A percentile compares a stretch with the other conserved stretches of the same genome.
Conservation (phyloP, 2,113 vertebrate species). For the Malurus alboscapulatus region DNA sequence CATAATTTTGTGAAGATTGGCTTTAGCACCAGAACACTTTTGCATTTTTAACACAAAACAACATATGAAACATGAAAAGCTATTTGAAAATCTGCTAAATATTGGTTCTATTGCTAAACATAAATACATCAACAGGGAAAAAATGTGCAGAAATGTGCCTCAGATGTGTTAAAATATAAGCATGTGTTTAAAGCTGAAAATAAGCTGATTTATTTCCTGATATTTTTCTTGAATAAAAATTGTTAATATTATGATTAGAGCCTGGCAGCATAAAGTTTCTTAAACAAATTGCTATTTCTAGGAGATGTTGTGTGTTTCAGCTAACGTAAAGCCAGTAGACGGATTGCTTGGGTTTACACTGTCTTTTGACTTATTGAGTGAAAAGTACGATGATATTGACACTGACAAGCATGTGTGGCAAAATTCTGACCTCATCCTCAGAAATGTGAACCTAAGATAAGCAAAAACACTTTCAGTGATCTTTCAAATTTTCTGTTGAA, state of each 20-base stretch:
- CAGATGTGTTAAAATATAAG: background rate
- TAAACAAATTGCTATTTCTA: background rate
- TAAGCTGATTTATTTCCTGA: background rate
- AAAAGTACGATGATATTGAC: background rate
- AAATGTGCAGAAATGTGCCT: background rate
- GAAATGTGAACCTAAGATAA: background rate
- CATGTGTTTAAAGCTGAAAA: background rate
- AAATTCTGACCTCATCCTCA: background rate
- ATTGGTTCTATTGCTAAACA: background rate
- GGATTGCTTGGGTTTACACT: background rate
- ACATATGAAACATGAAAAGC: fast-evolving
- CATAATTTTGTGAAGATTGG: background rate
- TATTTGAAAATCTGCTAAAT: background rate
- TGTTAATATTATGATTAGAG: background rate
- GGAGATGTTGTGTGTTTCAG: background rate
- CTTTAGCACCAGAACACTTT: background rate
- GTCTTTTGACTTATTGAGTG: background rate
- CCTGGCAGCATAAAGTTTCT: background rate
- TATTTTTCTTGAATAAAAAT: background rate
- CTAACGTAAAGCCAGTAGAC: background rate
- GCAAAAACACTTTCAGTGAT: background rate
- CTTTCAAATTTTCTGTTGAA: background rate
- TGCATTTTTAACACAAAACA: background rate
- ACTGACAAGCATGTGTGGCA: background rate
- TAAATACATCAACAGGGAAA: background rate